Evolutionary conservation across 2,797 vertebrate species (phyloP), one percentile per base, ranked within the genome.

Genomic region (Peromyscus attwateri): DNA sequence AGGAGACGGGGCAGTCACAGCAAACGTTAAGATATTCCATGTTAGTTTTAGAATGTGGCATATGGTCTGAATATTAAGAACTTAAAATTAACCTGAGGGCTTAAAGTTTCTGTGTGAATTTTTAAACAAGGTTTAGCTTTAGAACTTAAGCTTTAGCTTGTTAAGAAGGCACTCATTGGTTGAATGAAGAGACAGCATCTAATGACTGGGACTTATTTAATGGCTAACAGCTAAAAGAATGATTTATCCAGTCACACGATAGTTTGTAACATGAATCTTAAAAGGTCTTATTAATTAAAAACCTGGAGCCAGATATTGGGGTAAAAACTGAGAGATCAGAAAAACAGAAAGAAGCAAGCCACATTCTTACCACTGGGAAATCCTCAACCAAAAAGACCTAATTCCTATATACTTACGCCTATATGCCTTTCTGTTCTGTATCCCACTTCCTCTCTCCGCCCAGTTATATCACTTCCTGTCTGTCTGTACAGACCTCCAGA

Each of bases 21-120:
- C 49, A 43, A 70, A 94, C 34, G 0, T 92, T 87, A 49, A 87
- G 88, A 87, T 81, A 92, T 2, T 93, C 93, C 46, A 81, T 12
- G 40, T 83, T 91, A 95, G 90, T 29, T 95, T 96, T 49, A 95
- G 21, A 97, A 97, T 93, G 87, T 62, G 29, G 55, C 0, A 19
- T 75, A 89, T 64, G 49, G 31, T 70, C n/a, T 73, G 19, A 96
- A 68, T 70, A 92, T 37, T 76, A 97, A 89, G 62, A 96, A 96
- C 93, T 96, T 25, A 92, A 71, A 21, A 55, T 90, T 79, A 52
- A 92, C n/a, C 87, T 90, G n/a, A 77, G 19, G 6, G 4, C 89
- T 91, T 92, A 68, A 60, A 95, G 43, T 81, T 71, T 70, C 34
- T 87, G 37, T 60, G 66, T 52, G 13, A 31, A 43, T 77, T 37